Conservation (phyloP, 2,797 vertebrate genomes). For the Danio kyathit region DNA sequence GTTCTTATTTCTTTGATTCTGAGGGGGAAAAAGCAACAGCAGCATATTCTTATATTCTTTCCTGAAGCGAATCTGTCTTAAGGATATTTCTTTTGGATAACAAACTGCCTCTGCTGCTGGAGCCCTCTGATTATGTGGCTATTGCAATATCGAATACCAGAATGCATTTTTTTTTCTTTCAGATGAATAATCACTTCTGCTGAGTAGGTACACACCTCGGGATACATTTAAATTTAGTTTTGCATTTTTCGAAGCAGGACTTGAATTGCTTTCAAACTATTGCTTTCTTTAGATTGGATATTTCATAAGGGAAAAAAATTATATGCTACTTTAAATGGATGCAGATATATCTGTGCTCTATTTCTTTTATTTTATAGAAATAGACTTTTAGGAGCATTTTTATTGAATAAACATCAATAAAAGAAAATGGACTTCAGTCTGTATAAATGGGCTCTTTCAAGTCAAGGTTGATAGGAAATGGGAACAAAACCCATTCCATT, state of each 20-base stretch:
- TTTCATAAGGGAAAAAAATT: neutral
- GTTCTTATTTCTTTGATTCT: neutral
- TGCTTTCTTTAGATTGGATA: neutral
- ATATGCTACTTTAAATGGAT: neutral
- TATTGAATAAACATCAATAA: neutral
- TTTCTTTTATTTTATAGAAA: neutral
- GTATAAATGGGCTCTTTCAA: neutral
- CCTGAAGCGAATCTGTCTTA: neutral
- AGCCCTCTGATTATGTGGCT: slow-evolving; percentile 8
- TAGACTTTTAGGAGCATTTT: neutral
- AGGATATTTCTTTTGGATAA: slow-evolving; percentile 19
- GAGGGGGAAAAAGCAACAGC: neutral
- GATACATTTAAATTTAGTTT: neutral
- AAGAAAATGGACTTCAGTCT: neutral
- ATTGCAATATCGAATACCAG: neutral
- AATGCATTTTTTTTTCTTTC: neutral
- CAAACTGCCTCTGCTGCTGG: neutral
- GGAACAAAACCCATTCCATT: neutral
- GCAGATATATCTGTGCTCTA: too few relatives aligned
- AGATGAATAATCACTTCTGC: neutral
- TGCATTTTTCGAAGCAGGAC: slow-evolving; percentile 2
- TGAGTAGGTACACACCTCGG: neutral
- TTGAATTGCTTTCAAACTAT: neutral
- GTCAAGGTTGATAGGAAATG: neutral
- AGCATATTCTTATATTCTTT: neutral